These are phyloP conservation scores for Trypoxylus dichotomus DNA, from an alignment of 1,140 invertebrate genomes.

Conservation along the genomic window DNA sequence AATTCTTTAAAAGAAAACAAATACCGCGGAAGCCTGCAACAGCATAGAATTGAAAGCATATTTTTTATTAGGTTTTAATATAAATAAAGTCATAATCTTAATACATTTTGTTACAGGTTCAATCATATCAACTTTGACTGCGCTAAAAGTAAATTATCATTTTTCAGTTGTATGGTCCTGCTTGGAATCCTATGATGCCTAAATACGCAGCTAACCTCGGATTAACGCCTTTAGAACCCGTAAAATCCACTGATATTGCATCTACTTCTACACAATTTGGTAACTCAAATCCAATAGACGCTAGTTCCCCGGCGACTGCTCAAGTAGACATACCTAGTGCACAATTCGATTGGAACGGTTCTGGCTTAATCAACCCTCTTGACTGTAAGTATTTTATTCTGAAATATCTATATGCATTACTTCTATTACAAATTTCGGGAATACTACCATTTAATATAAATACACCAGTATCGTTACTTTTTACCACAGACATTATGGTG, in stretches of 20 bases:
- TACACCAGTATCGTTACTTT: not conserved
- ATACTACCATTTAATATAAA: no score
- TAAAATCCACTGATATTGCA: conserved; percentile 60
- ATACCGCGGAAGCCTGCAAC: no score
- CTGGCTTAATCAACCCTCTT: conserved; percentile 66
- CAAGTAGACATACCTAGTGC: conserved; percentile 60
- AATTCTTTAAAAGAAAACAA: no score
- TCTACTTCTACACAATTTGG: not conserved
- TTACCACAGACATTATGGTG: not conserved
- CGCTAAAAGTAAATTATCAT: not conserved
- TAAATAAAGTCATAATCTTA: no score
- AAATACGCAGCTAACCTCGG: conserved; percentile 78
- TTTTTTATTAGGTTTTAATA: no score
- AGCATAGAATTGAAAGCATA: no score
- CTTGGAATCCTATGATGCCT: conserved; percentile 76
- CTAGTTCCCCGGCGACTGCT: conserved; percentile 8
- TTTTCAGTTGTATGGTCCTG: conserved; percentile 73
- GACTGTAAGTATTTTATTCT: conserved; percentile 61
- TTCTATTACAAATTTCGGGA: not conserved
- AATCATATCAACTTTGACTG: no score
- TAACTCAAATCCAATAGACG: not conserved
- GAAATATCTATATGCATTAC: not conserved
- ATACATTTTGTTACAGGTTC: no score
- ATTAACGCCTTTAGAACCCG: conserved; percentile 72
- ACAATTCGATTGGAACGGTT: conserved; percentile 68